phyloP scores from a whole-genome alignment of 1,140 invertebrate species.

The Ceratina japonica region DNA sequence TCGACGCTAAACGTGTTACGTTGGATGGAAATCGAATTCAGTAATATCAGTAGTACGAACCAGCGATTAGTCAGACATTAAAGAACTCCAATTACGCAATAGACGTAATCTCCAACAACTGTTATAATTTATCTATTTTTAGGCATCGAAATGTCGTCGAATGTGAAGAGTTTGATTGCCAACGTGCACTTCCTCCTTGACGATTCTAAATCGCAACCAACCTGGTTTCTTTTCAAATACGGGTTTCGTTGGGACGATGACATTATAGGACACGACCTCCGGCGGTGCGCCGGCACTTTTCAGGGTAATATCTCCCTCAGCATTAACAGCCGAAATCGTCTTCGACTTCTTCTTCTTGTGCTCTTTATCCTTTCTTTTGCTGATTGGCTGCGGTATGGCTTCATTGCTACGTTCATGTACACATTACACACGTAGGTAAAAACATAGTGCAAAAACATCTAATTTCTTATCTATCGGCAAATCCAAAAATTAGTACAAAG shows the following conservation, averaged over 20 bases:
- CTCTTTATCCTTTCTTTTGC: constrained; percentile 78
- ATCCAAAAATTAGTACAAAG: constrained; percentile 28
- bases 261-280: constrained; percentile 56
- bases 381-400: constrained; percentile 73
- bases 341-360: constrained; percentile 80
- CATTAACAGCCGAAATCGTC: constrained; percentile 46
- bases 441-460: constrained; percentile 12
- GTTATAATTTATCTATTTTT: not conserved
- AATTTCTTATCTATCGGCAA: constrained; percentile 14
- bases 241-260: constrained; percentile 44
- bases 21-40: not conserved
- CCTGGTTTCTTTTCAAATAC: constrained; percentile 67
- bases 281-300: constrained; percentile 52
- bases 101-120: not conserved
- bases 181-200: constrained; percentile 36
- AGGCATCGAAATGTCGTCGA: too few relatives aligned
- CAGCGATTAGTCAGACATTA: not conserved
- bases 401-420: constrained; percentile 69
- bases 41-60: not conserved
- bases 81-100: not conserved
- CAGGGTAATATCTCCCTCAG: constrained; percentile 49
- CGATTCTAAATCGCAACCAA: constrained; percentile 56
- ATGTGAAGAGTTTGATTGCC: not conserved
- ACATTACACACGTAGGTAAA: constrained; percentile 21
- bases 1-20: too few relatives aligned